These are phyloP conservation scores for Ellobium chinense DNA, from an alignment of 2,888 invertebrate genomes.

Conservation along the genomic window DNA sequence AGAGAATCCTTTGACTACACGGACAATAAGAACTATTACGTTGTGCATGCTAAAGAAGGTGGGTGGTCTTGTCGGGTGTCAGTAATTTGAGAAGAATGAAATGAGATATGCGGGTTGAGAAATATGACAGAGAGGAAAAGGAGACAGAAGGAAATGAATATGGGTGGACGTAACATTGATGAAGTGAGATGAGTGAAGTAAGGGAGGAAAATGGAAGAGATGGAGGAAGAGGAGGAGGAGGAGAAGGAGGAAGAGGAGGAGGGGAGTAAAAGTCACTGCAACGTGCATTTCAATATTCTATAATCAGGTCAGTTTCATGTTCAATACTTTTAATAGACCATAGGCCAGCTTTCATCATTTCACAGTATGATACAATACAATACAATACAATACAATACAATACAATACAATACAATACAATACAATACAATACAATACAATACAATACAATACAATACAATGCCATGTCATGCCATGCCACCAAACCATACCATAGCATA, in stretches of 20 bases:
- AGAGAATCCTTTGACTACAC: background rate
- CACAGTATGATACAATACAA: too few species aligned
- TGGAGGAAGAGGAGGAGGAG: background rate
- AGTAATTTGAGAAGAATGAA: background rate
- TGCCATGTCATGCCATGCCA: too few species aligned
- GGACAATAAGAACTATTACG: background rate
- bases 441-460: too few species aligned
- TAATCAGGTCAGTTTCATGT: too few species aligned
- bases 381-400: too few species aligned
- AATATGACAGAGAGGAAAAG: conserved; percentile 4
- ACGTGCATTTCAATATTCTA: too few species aligned
- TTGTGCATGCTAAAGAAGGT: conserved; percentile 30
- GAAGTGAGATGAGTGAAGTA: background rate
- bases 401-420: too few species aligned
- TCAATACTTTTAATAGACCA: too few species aligned
- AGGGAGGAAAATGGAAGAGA: background rate
- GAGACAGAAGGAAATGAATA: conserved; percentile 3
- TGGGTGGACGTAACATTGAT: background rate
- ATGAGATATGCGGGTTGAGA: background rate
- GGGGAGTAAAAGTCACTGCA: too few species aligned
- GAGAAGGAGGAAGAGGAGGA: background rate
- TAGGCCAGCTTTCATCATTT: too few species aligned
- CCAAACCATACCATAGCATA: too few species aligned
- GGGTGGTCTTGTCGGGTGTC: background rate
- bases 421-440: too few species aligned